These are phyloP conservation scores for Ophioninae sp. DNA, from an alignment of 2,888 invertebrate genomes.

Conservation along the genomic window DNA sequence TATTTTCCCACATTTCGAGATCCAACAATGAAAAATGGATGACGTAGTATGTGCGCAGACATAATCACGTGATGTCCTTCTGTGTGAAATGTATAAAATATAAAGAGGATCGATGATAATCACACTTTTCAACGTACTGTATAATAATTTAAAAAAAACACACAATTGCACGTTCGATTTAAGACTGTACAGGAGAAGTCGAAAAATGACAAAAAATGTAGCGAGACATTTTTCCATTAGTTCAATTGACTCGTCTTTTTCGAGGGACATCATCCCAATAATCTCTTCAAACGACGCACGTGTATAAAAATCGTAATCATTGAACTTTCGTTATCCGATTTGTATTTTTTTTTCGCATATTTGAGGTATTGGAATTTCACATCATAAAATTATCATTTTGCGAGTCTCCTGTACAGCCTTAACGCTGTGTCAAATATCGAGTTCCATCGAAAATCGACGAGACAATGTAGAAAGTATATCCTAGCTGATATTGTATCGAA, in stretches of 20 bases:
- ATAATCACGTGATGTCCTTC: constrained; percentile 29
- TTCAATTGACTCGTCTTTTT: not conserved
- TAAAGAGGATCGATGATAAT: constrained; percentile 49
- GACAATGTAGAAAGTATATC: constrained; percentile 57
- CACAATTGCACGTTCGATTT: constrained; percentile 18
- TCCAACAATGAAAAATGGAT: not conserved
- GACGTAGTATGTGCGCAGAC: not conserved
- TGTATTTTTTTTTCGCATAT: not conserved
- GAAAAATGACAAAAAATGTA: not conserved
- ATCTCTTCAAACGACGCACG: not conserved
- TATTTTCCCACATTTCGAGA: not conserved
- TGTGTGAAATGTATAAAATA: constrained; percentile 47
- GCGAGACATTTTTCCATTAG: not conserved
- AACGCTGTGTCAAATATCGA: constrained; percentile 33
- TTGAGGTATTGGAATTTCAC: not conserved
- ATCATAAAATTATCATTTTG: not conserved
- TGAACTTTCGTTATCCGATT: not conserved
- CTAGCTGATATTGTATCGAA: constrained; percentile 41
- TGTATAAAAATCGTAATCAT: not conserved
- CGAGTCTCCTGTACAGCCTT: not conserved
- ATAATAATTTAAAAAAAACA: constrained; percentile 21
- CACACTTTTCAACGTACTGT: constrained; percentile 45
- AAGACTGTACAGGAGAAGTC: constrained; percentile 1
- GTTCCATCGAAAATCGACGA: constrained; percentile 43
- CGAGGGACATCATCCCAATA: not conserved